A percentile compares a stretch with the other conserved stretches of the same genome.
Conservation (phyloP, 2,113 vertebrate genomes). For the Oreocharis arfaki region DNA sequence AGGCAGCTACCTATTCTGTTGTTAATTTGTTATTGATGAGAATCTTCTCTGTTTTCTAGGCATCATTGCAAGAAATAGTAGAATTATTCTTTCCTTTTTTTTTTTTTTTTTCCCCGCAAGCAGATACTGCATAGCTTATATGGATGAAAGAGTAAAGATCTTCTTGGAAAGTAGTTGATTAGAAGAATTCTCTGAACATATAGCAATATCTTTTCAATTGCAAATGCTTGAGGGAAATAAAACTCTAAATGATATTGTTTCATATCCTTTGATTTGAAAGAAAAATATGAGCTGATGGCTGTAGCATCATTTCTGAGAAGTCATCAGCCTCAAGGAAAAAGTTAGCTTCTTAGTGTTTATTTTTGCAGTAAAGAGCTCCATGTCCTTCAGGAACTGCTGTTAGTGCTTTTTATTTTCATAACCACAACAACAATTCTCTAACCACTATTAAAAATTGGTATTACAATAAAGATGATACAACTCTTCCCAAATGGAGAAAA, state of each 20-base stretch:
- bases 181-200: not conserved
- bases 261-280: not conserved
- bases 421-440: not conserved
- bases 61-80: not conserved
- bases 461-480: not conserved
- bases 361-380: not conserved
- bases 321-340: not conserved
- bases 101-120: not conserved
- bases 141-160: not conserved
- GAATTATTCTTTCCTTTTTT: not conserved
- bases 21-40: not conserved
- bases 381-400: not conserved
- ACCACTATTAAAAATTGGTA: not conserved
- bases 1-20: not conserved
- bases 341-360: not conserved
- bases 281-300: not conserved
- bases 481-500: not conserved
- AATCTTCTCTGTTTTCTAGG: not conserved
- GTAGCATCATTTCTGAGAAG: not conserved
- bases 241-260: not conserved
- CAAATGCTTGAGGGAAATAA: not conserved
- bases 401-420: not conserved
- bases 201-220: not conserved
- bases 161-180: not conserved
- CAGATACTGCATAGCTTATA: not conserved